A percentile compares a stretch with the other conserved stretches of the same genome.
Conservation (phyloP, 2,797 vertebrate species). For the Semotilus atromaculatus region DNA sequence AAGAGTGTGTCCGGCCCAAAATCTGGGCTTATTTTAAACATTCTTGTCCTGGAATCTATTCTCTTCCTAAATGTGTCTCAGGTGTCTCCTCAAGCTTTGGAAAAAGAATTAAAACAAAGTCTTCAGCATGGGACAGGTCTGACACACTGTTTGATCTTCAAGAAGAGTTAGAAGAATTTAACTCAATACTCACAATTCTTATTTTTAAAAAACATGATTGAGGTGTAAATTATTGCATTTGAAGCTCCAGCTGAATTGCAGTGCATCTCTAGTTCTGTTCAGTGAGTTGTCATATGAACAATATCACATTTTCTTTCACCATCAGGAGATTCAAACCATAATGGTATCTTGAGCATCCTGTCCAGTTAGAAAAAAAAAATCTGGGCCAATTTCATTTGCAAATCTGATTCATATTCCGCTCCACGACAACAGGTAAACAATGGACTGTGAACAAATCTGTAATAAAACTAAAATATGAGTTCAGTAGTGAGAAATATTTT, state of each 20-base stretch:
- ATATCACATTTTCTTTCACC: not conserved
- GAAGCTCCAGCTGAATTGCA: not conserved
- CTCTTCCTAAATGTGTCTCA: conserved; percentile 64
- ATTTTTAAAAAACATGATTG: not conserved
- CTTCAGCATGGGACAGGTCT: not conserved
- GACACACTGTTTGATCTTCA: conserved; percentile 17
- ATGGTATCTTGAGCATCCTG: not conserved
- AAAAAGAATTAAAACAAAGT: conserved; percentile 43
- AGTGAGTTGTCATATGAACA: not conserved
- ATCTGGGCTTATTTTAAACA: conserved; percentile 75
- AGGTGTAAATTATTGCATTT: not conserved
- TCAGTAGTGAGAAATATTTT: not conserved
- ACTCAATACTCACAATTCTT: not conserved
- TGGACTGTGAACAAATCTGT: not conserved
- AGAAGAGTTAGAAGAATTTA: not conserved
- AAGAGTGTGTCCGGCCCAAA: conserved; percentile 73
- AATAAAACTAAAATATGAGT: not conserved
- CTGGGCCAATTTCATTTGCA: not conserved
- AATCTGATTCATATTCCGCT: not conserved
- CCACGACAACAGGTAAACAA: not conserved
- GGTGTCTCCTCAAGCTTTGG: conserved; percentile 39
- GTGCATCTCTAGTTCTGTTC: not conserved
- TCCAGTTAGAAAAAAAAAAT: not conserved
- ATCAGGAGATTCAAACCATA: not conserved
- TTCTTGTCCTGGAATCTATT: conserved; percentile 66